Percentiles rank a stretch among this genome's conserved stretches.
Conservation (phyloP, 2,113 vertebrate species). For the Sinocyclocheilus anshuiensis region DNA sequence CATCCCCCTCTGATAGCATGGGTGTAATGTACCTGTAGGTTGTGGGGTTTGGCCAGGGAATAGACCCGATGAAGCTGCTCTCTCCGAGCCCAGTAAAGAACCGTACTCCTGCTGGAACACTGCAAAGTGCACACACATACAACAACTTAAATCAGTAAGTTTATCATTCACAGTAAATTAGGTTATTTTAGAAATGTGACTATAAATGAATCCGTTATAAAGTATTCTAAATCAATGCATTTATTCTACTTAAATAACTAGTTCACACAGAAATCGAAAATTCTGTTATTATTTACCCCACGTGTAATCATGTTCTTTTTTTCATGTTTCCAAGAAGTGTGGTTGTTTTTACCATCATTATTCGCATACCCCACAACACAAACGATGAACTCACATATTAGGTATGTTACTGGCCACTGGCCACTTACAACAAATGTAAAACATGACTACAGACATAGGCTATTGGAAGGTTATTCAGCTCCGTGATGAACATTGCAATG, state of each 20-base stretch:
- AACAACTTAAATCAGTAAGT: conserved; percentile 3
- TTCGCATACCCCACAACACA: no score
- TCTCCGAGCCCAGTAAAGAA: conserved; percentile 80
- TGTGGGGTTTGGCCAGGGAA: conserved; percentile 81
- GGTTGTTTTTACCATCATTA: no score
- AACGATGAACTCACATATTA: no score
- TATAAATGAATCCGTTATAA: not conserved
- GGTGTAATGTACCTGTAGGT: conserved; percentile 74
- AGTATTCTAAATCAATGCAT: not conserved
- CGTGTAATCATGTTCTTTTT: no score
- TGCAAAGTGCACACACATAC: conserved; percentile 54
- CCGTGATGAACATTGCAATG: no score
- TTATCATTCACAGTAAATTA: not conserved
- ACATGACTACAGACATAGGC: no score
- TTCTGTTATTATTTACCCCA: not conserved
- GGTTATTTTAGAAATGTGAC: not conserved
- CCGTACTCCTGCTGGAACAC: conserved; percentile 83
- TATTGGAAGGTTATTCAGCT: no score
- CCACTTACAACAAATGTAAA: no score
- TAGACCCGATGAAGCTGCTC: conserved; percentile 81
- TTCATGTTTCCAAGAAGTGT: no score
- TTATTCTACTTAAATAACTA: not conserved
- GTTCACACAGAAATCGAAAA: not conserved
- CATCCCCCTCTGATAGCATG: not conserved
- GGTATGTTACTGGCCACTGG: no score